Evolutionary conservation across 2,797 vertebrate genomes (phyloP).

Genomic region (Gymnoscopelus braueri): DNA sequence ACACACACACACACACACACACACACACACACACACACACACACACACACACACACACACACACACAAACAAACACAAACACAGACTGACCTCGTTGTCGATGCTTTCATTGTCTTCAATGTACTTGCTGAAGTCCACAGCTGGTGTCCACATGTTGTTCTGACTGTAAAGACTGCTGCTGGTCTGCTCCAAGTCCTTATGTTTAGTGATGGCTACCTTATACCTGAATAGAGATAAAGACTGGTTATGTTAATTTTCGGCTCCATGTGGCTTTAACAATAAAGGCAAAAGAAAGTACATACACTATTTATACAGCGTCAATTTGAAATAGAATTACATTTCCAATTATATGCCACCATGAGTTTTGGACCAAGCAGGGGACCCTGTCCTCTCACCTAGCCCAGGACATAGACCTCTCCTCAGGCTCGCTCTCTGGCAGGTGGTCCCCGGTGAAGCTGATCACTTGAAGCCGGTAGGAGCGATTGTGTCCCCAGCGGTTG

Average conservation of each 20-base stretch:
- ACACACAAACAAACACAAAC: too few species aligned
- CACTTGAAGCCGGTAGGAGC: slow-evolving; percentile 89
- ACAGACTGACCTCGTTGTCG: slow-evolving; percentile 80
- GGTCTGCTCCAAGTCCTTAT: slow-evolving; percentile 86
- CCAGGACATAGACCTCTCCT: slow-evolving; percentile 90
- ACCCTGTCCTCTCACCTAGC: slow-evolving; percentile 79
- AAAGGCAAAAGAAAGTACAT: too few species aligned
- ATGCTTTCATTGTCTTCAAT: slow-evolving; percentile 90
- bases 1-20: too few species aligned
- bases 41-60: too few species aligned
- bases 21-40: too few species aligned
- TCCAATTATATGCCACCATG: too few species aligned
- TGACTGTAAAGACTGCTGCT: slow-evolving; percentile 90
- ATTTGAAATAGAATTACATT: too few species aligned
- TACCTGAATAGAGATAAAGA: slow-evolving; percentile 78
- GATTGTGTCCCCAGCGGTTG: slow-evolving; percentile 88
- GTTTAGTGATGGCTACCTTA: slow-evolving; percentile 87
- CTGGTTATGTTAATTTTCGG: not conserved
- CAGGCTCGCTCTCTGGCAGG: slow-evolving; percentile 82
- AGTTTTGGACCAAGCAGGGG: too few species aligned
- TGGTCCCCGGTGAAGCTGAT: slow-evolving; percentile 84
- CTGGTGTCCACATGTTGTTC: slow-evolving; percentile 89
- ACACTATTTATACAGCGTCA: too few species aligned
- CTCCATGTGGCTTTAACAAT: too few species aligned
- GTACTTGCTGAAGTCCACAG: slow-evolving; percentile 85